A percentile compares a stretch with the other conserved stretches of the same genome.
Conservation (phyloP, 2,113 vertebrate genomes). For the Coryphaenoides rupestris region DNA sequence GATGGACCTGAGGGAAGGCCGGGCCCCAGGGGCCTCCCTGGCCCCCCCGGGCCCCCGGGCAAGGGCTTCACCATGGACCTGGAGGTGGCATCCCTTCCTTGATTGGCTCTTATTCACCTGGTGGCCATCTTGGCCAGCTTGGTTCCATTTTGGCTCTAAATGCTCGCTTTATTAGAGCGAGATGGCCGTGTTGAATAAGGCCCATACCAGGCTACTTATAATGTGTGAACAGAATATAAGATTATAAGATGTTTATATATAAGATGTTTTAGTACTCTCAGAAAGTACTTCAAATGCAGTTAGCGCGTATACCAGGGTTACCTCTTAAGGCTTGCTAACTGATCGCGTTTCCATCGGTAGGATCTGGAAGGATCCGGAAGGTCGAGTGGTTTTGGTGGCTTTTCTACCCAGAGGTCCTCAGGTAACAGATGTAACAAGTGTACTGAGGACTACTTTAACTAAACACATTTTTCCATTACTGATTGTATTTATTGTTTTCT, state of each 20-base stretch:
- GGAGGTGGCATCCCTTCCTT: slow-evolving; percentile 75
- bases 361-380: slow-evolving; percentile 86
- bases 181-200: too few species aligned
- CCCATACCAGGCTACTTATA: too few species aligned
- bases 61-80: slow-evolving; percentile 65
- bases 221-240: too few species aligned
- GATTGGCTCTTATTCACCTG: background rate
- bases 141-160: too few species aligned
- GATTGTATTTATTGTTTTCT: background rate
- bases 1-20: slow-evolving; percentile 75
- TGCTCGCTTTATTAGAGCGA: too few species aligned
- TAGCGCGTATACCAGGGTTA: too few species aligned
- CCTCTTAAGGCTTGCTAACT: background rate
- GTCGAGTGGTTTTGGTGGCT: slow-evolving; percentile 41
- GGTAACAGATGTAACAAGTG: slow-evolving; percentile 57
- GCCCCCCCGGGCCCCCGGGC: slow-evolving; percentile 73
- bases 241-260: too few species aligned
- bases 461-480: background rate
- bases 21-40: slow-evolving; percentile 80
- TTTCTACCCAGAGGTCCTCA: slow-evolving; percentile 54
- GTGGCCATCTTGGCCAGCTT: background rate
- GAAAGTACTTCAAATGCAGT: too few species aligned
- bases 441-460: background rate
- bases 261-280: too few species aligned
- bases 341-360: slow-evolving; percentile 56